These are phyloP conservation scores for Thomomys bottae DNA, from an alignment of 2,113 vertebrate genomes.

Conservation along the genomic window DNA sequence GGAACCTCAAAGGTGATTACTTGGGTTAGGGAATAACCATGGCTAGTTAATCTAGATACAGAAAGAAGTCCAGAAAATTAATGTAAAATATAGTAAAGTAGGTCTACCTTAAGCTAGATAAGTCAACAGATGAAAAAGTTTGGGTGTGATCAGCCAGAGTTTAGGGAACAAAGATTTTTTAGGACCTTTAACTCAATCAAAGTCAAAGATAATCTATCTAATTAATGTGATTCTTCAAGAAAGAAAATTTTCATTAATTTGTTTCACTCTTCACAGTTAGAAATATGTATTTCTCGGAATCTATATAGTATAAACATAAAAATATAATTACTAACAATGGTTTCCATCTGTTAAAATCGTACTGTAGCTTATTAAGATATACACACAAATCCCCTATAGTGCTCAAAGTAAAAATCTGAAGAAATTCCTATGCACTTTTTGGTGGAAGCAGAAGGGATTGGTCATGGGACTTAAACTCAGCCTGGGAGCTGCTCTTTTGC, in stretches of 20 bases:
- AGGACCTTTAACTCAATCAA: neutral
- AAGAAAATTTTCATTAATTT: constrained; percentile 10
- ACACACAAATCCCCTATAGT: no score
- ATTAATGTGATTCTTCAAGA: constrained; percentile 19
- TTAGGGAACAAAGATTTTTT: neutral
- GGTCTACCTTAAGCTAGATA: neutral
- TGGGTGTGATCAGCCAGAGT: neutral
- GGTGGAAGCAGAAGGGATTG: no score
- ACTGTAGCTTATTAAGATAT: no score
- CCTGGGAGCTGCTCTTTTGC: no score
- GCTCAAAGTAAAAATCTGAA: neutral
- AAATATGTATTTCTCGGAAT: neutral
- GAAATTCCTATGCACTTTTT: neutral
- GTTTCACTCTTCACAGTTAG: constrained; percentile 23
- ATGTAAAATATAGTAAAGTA: neutral
- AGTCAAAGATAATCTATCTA: neutral
- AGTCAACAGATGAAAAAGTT: neutral
- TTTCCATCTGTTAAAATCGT: neutral
- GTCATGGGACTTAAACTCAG: no score
- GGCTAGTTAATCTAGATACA: constrained; percentile 32
- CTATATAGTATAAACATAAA: neutral
- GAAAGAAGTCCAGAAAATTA: constrained; percentile 34
- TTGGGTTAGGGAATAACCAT: constrained; percentile 36
- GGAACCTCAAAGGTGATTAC: constrained; percentile 61
- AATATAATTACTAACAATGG: neutral